Evolutionary conservation across 2,113 vertebrate species (phyloP).

Genomic region (Acinonyx jubatus): DNA sequence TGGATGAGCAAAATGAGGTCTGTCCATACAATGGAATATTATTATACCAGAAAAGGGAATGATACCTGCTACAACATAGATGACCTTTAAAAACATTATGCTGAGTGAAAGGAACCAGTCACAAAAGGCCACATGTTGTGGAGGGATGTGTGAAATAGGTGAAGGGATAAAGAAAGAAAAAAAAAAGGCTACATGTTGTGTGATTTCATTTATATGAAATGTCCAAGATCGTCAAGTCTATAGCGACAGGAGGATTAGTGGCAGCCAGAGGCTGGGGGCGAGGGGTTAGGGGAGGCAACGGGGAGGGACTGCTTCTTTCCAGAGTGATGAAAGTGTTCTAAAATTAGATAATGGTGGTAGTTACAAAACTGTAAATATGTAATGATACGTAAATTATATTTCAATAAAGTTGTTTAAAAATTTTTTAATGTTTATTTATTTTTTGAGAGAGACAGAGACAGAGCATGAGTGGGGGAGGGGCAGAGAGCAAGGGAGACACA

Average conservation of each 20-base stretch:
- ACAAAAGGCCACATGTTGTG: neutral
- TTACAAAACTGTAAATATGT: neutral
- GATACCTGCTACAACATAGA: neutral
- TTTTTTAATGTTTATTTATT: too few relatives aligned
- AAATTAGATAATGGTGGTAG: conserved; percentile 1
- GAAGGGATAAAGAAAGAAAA: neutral
- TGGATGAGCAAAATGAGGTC: neutral
- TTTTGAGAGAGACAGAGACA: too few relatives aligned
- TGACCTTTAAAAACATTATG: neutral
- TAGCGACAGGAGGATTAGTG: neutral
- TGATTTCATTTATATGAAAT: neutral
- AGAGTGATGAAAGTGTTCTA: neutral
- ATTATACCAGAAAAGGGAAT: neutral
- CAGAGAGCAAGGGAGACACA: too few relatives aligned
- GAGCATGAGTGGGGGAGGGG: too few relatives aligned
- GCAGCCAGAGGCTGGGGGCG: neutral
- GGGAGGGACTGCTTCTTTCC: neutral
- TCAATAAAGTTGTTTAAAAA: neutral
- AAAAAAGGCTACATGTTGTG: neutral
- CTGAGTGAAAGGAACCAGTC: neutral
- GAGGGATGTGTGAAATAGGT: neutral
- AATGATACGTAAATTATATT: neutral
- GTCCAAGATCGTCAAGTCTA: neutral
- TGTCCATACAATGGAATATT: neutral
- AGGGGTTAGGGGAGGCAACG: neutral